A percentile compares a stretch with the other conserved stretches of the same genome.
These are phyloP conservation scores for Calameuta idolon DNA, from an alignment of 2,888 invertebrate genomes.

Conservation along the genomic window DNA sequence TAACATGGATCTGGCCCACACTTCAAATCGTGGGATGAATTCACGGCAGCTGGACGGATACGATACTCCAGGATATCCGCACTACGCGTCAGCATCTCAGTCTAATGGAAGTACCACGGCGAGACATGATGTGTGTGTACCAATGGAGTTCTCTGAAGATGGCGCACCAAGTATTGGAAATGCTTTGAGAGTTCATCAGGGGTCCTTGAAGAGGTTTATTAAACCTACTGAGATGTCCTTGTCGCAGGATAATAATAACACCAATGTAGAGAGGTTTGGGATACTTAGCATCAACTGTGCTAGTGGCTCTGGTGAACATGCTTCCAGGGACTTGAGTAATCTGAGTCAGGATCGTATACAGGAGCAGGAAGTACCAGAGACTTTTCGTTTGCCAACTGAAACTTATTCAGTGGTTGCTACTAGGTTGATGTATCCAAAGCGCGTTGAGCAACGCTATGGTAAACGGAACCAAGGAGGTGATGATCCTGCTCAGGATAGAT, in stretches of 20 bases:
- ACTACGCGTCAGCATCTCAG: not conserved
- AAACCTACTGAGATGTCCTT: not conserved
- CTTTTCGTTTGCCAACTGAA: not conserved
- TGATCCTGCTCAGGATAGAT: not conserved
- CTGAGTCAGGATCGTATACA: not conserved
- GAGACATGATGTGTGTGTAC: not conserved
- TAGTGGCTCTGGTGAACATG: constrained; percentile 22
- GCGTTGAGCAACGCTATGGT: not conserved
- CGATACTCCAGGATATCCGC: not conserved
- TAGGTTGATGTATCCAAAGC: not conserved
- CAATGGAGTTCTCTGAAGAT: not conserved
- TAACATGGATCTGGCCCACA: not conserved
- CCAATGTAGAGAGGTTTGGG: constrained; percentile 22
- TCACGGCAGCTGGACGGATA: constrained; percentile 26
- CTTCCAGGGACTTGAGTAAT: not conserved
- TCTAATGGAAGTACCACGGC: not conserved
- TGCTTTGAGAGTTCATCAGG: not conserved
- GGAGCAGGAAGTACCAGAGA: not conserved
- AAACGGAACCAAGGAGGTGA: not conserved
- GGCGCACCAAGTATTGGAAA: not conserved
- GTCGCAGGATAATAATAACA: constrained; percentile 9
- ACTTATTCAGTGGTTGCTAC: not conserved
- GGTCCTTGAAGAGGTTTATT: not conserved
- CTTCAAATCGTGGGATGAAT: constrained; percentile 28
- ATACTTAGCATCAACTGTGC: constrained; percentile 29